Evolutionary conservation across 2,888 invertebrate species (phyloP).

Genomic region (Acrobasis repandana): DNA sequence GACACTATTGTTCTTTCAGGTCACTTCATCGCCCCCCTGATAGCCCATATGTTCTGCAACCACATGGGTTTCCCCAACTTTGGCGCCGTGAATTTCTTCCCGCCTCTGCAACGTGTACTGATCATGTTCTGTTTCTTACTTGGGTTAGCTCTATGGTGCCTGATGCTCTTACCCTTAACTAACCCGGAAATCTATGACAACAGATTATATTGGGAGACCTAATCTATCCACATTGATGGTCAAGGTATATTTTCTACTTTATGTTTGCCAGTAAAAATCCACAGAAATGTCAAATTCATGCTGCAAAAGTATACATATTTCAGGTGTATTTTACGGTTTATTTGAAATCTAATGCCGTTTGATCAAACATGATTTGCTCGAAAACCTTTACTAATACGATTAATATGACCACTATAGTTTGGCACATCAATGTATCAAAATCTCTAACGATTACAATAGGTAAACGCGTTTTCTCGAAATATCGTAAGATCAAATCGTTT

Average conservation of each 20-base stretch:
- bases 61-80: constrained; percentile 98
- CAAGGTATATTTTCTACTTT: neutral
- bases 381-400: too few relatives aligned
- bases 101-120: constrained; percentile 79
- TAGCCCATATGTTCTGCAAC: constrained; percentile 97
- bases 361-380: too few relatives aligned
- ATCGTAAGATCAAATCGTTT: too few relatives aligned
- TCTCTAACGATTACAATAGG: too few relatives aligned
- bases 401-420: too few relatives aligned
- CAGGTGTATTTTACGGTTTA: too few relatives aligned
- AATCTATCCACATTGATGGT: constrained; percentile 30
- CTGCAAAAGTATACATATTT: neutral
- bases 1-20: constrained; percentile 75
- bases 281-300: neutral
- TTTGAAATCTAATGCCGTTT: too few relatives aligned
- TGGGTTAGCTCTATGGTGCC: constrained; percentile 91
- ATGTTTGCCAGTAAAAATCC: neutral
- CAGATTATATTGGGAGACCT: constrained; percentile 81
- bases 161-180: constrained; percentile 89
- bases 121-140: constrained; percentile 87
- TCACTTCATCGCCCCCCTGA: constrained; percentile 92
- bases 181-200: constrained; percentile 85
- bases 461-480: too few relatives aligned
- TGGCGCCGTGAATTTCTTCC: constrained; percentile 75
- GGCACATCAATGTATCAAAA: too few relatives aligned